phyloP scores from a whole-genome alignment of 2,888 invertebrate genomes.

The Falcaria lacertinaria region DNA sequence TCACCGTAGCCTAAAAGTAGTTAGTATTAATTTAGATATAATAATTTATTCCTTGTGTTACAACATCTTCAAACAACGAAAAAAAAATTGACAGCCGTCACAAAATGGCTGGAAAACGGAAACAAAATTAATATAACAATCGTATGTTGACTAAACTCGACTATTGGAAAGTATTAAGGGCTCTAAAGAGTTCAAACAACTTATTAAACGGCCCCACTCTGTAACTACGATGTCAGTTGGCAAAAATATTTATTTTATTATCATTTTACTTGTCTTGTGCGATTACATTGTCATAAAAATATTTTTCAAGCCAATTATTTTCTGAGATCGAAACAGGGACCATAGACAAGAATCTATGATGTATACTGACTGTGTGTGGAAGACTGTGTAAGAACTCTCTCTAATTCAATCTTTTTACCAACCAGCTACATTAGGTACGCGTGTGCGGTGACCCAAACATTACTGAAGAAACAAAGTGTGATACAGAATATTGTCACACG shows the following conservation, averaged over 20 bases:
- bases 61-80: no score
- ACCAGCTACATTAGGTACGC: neutral
- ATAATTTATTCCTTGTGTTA: no score
- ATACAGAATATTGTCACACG: conserved; percentile 65
- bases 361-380: no score
- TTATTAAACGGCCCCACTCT: neutral
- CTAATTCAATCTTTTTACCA: no score
- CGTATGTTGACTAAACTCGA: neutral
- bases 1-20: no score
- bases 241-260: neutral
- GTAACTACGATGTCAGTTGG: neutral
- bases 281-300: no score
- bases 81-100: neutral
- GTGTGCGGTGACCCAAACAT: conserved; percentile 6
- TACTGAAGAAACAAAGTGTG: conserved; percentile 40
- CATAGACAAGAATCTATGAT: no score
- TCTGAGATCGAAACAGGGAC: no score
- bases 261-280: no score
- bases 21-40: no score
- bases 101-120: neutral
- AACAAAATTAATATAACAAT: conserved; percentile 1
- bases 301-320: no score
- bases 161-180: neutral
- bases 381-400: no score
- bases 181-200: neutral